Evolutionary conservation across 1,140 invertebrate species (phyloP).

Genomic region (Lutraria rhynchaena): DNA sequence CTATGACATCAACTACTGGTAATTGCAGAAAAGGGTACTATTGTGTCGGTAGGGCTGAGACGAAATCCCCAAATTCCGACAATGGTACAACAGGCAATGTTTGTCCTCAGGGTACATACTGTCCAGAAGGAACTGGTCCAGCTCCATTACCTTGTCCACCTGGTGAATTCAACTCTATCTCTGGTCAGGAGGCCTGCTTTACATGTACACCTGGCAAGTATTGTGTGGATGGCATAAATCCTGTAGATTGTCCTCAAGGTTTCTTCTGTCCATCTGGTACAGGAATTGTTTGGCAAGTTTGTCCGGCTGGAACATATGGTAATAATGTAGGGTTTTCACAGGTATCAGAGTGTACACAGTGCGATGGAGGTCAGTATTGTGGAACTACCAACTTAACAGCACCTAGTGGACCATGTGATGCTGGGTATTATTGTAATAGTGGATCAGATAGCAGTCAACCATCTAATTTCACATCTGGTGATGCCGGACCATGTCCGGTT

Average conservation of each 20-base stretch:
- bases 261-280: conserved; percentile 78
- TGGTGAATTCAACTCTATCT: conserved; percentile 72
- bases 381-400: conserved; percentile 70
- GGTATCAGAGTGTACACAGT: conserved; percentile 75
- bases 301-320: conserved; percentile 78
- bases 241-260: conserved; percentile 73
- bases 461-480: conserved; percentile 65
- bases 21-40: conserved; percentile 78
- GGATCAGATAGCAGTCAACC: conserved; percentile 74
- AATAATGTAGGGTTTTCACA: conserved; percentile 70
- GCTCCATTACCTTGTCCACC: conserved; percentile 70
- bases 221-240: conserved; percentile 73
- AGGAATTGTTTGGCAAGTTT: conserved; percentile 75
- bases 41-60: conserved; percentile 71
- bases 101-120: conserved; percentile 74
- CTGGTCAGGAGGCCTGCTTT: conserved; percentile 64
- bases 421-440: conserved; percentile 76
- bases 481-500: conserved; percentile 75
- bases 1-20: conserved; percentile 67
- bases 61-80: conserved; percentile 69
- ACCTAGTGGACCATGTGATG: conserved; percentile 70
- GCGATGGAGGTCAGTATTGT: conserved; percentile 78
- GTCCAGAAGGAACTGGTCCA: conserved; percentile 71
- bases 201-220: conserved; percentile 75
- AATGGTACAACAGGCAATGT: conserved; percentile 73